Conservation (phyloP, 2,888 invertebrate species). For the Aproaerema taeniolella region DNA sequence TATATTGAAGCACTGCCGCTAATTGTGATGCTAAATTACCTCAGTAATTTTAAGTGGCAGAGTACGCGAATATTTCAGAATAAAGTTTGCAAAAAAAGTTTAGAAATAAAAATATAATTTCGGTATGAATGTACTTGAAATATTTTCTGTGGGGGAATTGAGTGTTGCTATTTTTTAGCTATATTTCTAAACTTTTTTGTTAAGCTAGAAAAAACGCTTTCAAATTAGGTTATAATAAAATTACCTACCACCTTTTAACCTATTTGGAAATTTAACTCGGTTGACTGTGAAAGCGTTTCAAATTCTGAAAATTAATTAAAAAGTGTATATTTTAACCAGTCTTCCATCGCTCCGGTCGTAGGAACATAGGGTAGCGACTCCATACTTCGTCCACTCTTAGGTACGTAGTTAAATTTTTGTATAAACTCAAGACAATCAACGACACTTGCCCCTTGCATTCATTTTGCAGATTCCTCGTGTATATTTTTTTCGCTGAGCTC, state of each 20-base stretch:
- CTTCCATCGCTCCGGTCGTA: conserved; percentile 42
- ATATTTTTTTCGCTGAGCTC: not conserved
- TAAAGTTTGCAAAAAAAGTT: too few species aligned
- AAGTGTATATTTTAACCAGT: conserved; percentile 47
- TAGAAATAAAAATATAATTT: too few species aligned
- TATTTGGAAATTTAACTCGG: too few species aligned
- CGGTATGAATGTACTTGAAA: too few species aligned
- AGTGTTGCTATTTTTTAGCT: too few species aligned
- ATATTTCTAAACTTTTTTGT: too few species aligned
- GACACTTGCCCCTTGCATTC: conserved; percentile 28
- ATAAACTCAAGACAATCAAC: conserved; percentile 26
- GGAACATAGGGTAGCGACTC: conserved; percentile 35
- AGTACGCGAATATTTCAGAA: conserved; percentile 20
- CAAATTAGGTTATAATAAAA: too few species aligned
- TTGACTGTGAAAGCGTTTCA: too few species aligned
- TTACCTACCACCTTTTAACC: too few species aligned
- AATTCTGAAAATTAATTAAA: too few species aligned
- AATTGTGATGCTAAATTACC: conserved; percentile 36
- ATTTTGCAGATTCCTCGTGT: conserved; percentile 33
- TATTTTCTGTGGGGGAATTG: too few species aligned
- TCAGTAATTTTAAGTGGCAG: conserved; percentile 42
- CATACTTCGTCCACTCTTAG: conserved; percentile 58
- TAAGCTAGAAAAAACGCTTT: too few species aligned
- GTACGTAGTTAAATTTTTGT: conserved; percentile 53
- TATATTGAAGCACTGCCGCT: conserved; percentile 33